A percentile compares a stretch with the other conserved stretches of the same genome.
Evolutionary conservation across 2,888 invertebrate species (phyloP).

Genomic region (Andrena bicolor): DNA sequence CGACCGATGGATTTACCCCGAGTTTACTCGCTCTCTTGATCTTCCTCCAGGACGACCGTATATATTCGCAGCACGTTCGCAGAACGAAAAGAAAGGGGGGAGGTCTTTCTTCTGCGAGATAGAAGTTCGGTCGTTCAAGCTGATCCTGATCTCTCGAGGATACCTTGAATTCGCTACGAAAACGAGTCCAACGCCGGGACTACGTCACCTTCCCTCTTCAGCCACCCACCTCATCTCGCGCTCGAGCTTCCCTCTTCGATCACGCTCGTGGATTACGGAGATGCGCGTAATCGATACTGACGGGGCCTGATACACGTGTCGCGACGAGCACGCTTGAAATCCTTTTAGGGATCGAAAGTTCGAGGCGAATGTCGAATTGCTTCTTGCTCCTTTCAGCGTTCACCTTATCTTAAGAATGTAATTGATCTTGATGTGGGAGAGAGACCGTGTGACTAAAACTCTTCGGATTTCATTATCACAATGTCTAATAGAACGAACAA

Average conservation of each 20-base stretch:
- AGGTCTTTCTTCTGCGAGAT: conserved; percentile 19
- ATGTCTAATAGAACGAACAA: no score
- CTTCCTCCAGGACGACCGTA: conserved; percentile 37
- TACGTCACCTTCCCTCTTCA: conserved; percentile 26
- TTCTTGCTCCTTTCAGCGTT: neutral
- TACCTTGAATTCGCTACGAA: conserved; percentile 61
- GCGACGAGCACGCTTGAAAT: conserved; percentile 22
- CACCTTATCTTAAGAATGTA: conserved; percentile 26
- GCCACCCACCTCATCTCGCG: neutral
- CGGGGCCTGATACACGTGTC: conserved; percentile 27
- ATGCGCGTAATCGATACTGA: conserved; percentile 55
- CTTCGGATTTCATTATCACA: no score
- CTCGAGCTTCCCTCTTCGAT: neutral
- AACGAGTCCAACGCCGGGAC: conserved; percentile 56
- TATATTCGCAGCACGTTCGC: conserved; percentile 57
- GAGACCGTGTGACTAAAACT: neutral
- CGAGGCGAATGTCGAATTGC: conserved; percentile 7
- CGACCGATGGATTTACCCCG: conserved; percentile 66
- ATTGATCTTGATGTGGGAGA: conserved; percentile 20
- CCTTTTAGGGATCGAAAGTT: conserved; percentile 6
- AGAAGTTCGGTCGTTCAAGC: conserved; percentile 54
- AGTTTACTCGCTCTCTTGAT: conserved; percentile 59
- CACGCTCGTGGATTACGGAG: conserved; percentile 16
- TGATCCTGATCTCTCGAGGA: conserved; percentile 68
- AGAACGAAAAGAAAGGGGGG: conserved; percentile 44